A percentile compares a stretch with the other conserved stretches of the same genome.
phyloP scores from a whole-genome alignment of 1,140 invertebrate genomes.

The Heliconius nattereri region DNA sequence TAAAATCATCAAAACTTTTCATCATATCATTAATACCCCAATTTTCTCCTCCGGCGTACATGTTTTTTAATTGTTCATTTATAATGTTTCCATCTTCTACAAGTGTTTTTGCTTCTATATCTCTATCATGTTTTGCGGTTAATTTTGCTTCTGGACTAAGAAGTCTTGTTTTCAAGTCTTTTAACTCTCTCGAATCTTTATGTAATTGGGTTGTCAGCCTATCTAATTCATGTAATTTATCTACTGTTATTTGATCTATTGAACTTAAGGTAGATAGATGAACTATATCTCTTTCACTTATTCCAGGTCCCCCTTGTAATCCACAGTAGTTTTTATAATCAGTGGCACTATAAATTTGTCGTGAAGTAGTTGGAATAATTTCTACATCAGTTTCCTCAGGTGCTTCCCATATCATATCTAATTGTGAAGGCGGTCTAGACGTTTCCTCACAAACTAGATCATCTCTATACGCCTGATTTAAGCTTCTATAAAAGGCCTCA shows the following conservation, averaged over 20 bases:
- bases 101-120: constrained; percentile 82
- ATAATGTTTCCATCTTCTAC: constrained; percentile 85
- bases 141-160: constrained; percentile 82
- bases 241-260: constrained; percentile 88
- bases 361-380: constrained; percentile 66
- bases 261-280: constrained; percentile 87
- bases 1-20: constrained; percentile 82
- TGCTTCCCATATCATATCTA: constrained; percentile 92
- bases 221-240: constrained; percentile 90
- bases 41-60: constrained; percentile 86
- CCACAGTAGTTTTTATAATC: constrained; percentile 91
- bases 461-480: constrained; percentile 93
- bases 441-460: constrained; percentile 86
- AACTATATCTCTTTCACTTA: constrained; percentile 89
- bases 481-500: constrained; percentile 93
- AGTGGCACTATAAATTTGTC: constrained; percentile 87
- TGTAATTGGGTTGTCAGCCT: constrained; percentile 87
- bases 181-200: constrained; percentile 89
- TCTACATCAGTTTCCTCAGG: constrained; percentile 82
- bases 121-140: constrained; percentile 72
- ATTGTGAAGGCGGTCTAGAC: constrained; percentile 84
- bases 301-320: constrained; percentile 84
- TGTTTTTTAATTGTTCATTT: constrained; percentile 86
- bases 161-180: constrained; percentile 87
- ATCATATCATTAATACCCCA: constrained; percentile 87